phyloP scores from a whole-genome alignment of 2,888 invertebrate genomes.

The Drosophila rellima region DNA sequence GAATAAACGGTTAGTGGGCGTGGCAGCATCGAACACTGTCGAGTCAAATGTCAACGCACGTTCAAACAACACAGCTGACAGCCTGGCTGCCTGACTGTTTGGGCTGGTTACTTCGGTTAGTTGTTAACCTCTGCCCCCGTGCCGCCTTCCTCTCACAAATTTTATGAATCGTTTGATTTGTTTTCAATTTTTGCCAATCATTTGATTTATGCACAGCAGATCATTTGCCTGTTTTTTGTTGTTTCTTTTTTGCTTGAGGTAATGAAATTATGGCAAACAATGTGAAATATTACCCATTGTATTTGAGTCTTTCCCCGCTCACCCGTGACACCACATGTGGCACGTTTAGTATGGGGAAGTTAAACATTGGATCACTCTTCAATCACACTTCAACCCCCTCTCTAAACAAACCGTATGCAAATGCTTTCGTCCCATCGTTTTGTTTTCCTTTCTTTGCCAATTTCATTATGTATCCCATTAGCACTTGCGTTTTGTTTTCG shows the following conservation, averaged over 20 bases:
- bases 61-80: constrained; percentile 29
- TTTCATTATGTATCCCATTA: constrained; percentile 49
- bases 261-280: constrained; percentile 72
- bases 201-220: constrained; percentile 66
- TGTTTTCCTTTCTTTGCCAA: constrained; percentile 52
- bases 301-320: background rate
- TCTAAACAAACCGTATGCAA: constrained; percentile 19
- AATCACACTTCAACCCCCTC: background rate
- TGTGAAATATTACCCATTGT: constrained; percentile 59
- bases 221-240: constrained; percentile 37
- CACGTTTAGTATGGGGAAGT: constrained; percentile 43
- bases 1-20: constrained; percentile 51
- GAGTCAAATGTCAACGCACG: constrained; percentile 78
- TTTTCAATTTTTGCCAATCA: constrained; percentile 48
- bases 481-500: constrained; percentile 47
- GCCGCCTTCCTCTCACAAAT: constrained; percentile 15
- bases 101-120: constrained; percentile 13
- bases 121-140: constrained; percentile 11
- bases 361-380: constrained; percentile 26
- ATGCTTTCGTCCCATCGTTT: constrained; percentile 33
- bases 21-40: constrained; percentile 39
- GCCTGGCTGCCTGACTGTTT: background rate
- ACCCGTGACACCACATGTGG: constrained; percentile 47
- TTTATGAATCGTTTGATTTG: constrained; percentile 27
- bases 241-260: constrained; percentile 39